Evolutionary conservation across 2,113 vertebrate genomes (phyloP), one percentile per base, ranked within the genome.

Genomic region (Ciconia boyciana): DNA sequence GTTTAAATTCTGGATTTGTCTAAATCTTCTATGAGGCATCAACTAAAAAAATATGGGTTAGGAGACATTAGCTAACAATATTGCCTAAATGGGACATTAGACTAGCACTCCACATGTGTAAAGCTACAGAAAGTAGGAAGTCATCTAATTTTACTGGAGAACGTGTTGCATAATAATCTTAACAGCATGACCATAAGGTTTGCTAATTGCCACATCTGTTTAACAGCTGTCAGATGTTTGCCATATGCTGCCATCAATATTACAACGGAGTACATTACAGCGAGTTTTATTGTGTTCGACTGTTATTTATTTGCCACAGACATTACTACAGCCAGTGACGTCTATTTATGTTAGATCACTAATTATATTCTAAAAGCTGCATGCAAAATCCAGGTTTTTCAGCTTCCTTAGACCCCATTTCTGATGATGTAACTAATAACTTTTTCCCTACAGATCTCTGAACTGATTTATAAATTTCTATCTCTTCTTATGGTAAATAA

Each of bases 121-220:
- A 70, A 97, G 94, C 95, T 95, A 72, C 96, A 96, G 91, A 91
- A 85, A 97, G 96, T 64, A 96, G 92, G 92, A 95, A 97, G 91
- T 41, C 77, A 39, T 91, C 94, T 98, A 68, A 94, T 98, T 96
- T 92, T 97, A 94, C 98, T 87, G 91, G 71, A 81, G 97, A 98
- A 94, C 55, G 83, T 96, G 97, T 97, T 98, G 98, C 98, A 98
- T 92, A 96, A 97, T 96, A 83, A 98, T 95, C 96, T 83, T 93
- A 97, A 94, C 97, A 98, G 98, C 97, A 72, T 94, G 98, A 90
- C 98, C 98, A 98, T 98, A 97, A 98, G 98, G 98, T 98, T 98
- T 97, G 98, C 98, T 98, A 98, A 99, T 99, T 99, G 98, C 98
- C 98, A 98, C 98, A 98, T 98, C 98, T 98, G 98, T 97, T 98